Percentiles rank a stretch among this genome's conserved stretches.
Evolutionary conservation across 2,113 vertebrate species (phyloP).

Genomic region (Muntiacus muntjak): DNA sequence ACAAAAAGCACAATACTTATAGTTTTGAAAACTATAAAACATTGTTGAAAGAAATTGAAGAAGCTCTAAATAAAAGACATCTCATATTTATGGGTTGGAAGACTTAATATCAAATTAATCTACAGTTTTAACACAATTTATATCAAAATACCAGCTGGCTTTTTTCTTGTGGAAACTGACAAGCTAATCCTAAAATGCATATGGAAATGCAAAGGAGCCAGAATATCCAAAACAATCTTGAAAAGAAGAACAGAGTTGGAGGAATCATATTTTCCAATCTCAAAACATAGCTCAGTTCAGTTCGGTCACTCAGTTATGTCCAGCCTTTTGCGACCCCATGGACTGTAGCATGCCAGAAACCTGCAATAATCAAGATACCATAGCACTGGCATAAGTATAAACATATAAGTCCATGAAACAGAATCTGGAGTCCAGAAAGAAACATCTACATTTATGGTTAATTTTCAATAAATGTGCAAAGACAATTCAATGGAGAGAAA

Average conservation of each 20-base stretch:
- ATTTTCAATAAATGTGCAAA: neutral
- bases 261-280: neutral
- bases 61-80: neutral
- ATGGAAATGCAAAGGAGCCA: neutral
- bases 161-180: neutral
- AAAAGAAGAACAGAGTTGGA: neutral
- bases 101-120: slow-evolving; percentile 31
- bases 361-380: neutral
- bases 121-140: slow-evolving; percentile 25
- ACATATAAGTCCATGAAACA: neutral
- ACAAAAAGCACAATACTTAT: neutral
- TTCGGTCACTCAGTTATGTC: neutral
- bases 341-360: neutral
- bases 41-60: neutral
- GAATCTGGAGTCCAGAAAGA: neutral
- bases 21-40: neutral
- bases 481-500: neutral
- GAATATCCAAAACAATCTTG: neutral
- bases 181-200: neutral
- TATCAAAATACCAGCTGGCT: slow-evolving; percentile 11
- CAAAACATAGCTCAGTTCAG: neutral
- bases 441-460: neutral
- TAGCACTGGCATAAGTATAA: neutral
- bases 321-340: neutral
- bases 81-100: neutral